Conservation (phyloP, 2,888 invertebrate species). For the Argyresthia goedartella region DNA sequence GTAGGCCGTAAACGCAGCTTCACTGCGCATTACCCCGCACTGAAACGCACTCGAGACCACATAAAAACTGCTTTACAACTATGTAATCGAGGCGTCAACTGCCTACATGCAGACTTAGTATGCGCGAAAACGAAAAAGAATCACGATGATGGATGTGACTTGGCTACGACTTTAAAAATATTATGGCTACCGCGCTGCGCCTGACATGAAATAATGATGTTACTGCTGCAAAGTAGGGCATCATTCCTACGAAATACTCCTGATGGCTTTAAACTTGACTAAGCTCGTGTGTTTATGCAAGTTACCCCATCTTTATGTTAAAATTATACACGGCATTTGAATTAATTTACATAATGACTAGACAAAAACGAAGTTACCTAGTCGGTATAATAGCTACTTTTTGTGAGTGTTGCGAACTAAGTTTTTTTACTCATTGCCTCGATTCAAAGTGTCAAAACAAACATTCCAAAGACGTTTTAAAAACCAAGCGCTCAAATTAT, state of each 20-base stretch:
- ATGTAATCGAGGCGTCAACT: not conserved
- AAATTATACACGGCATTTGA: conserved; percentile 7
- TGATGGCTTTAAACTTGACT: not conserved
- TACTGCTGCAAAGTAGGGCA: no score
- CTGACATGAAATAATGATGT: no score
- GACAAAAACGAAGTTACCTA: not conserved
- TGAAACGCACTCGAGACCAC: conserved; percentile 2
- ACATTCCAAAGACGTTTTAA: not conserved
- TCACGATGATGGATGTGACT: no score
- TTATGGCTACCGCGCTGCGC: no score
- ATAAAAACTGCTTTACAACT: conserved; percentile 5
- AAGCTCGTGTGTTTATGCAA: not conserved
- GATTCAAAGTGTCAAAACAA: not conserved
- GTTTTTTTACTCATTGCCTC: no score
- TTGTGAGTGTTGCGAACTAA: not conserved
- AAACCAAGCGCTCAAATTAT: no score
- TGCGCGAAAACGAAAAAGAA: no score
- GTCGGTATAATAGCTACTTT: not conserved
- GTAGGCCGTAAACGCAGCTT: conserved; percentile 10
- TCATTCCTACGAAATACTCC: not conserved
- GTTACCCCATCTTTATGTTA: not conserved
- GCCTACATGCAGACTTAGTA: not conserved
- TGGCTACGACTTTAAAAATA: no score
- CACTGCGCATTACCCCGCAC: conserved; percentile 3
- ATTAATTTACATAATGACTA: conserved; percentile 5